phyloP scores from a whole-genome alignment of 2,797 vertebrate species.

The Mormyrops attenuatus region DNA sequence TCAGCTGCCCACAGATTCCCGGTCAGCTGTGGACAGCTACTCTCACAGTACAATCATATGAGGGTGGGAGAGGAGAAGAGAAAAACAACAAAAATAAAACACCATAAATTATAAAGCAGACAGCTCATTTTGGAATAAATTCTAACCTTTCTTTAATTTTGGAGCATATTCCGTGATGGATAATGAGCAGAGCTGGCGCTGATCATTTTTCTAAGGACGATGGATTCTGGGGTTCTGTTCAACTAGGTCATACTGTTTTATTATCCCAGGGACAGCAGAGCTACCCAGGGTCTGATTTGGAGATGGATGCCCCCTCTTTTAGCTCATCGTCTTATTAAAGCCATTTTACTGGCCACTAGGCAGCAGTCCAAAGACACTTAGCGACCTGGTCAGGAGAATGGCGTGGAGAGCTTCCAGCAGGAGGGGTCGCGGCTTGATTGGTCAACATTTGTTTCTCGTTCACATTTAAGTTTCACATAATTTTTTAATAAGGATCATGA shows the following conservation, averaged over 20 bases:
- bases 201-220: background rate
- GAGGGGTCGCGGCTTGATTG: background rate
- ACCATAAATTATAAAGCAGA: background rate
- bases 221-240: background rate
- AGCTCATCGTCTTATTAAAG: background rate
- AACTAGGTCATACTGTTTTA: background rate
- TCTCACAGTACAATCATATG: background rate
- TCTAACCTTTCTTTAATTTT: slow-evolving; percentile 1
- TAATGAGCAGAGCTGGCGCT: background rate
- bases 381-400: background rate
- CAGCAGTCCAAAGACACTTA: background rate
- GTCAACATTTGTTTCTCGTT: background rate
- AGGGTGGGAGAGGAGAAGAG: background rate
- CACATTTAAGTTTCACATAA: background rate
- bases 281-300: background rate
- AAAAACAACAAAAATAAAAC: background rate
- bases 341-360: background rate
- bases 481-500: background rate
- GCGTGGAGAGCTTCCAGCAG: background rate
- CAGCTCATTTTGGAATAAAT: background rate
- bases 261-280: background rate
- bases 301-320: background rate
- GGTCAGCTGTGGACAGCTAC: background rate
- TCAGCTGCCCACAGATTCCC: slow-evolving; percentile 2
- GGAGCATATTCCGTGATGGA: background rate